Base-by-base conservation (phyloP, 2,113 vertebrate species). In the Cercopithecus mona region DNA sequence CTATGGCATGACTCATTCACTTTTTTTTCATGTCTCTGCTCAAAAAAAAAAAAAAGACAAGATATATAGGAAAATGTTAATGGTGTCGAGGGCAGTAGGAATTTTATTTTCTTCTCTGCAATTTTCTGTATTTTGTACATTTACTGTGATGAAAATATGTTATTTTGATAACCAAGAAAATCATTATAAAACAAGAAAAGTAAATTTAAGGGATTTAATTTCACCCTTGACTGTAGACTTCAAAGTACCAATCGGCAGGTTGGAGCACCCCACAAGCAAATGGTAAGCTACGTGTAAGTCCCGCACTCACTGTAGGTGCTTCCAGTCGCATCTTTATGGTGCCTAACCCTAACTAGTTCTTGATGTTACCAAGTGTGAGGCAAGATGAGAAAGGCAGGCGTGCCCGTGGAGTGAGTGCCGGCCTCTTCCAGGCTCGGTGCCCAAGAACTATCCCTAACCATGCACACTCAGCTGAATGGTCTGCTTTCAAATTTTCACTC, bases 91-190 rank as follows among this genome's bases (percentile, higher is more conserved):
- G 73, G 8, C 30, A 13, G 64, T 38, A 81, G 38, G 30, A 86
- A 73, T 86, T 85, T 86, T 89, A 57, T 92, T 72, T 84, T 94
- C 30, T 76, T 78, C 38, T 76, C 78, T 88, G 75, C 75, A 86
- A 52, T 76, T 95, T 90, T 75, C 25, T 79, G 7, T 79, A 70
- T 72, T 95, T 90, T 75, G 25, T 79, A 3, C 70, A 70, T 72
- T 90, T 13, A 78, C 17, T 55, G 25, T 16, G 59, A 76, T 50
- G 57, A 85, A 89, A 70, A 43, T 66, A 27, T 50, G 30, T 79
- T 79, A 72, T 90, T 79, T 84, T 72, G 80, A 85, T 85, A 90
- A 52, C n/a, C 18, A 81, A 79, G 32, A 70, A 76, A 79, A 85
- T 45, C 35, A 4, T 73, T 61, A 16, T 84, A 79, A 80, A 90